Conservation (phyloP, 1,140 invertebrate genomes). For the Leptopilina boulardi region DNA sequence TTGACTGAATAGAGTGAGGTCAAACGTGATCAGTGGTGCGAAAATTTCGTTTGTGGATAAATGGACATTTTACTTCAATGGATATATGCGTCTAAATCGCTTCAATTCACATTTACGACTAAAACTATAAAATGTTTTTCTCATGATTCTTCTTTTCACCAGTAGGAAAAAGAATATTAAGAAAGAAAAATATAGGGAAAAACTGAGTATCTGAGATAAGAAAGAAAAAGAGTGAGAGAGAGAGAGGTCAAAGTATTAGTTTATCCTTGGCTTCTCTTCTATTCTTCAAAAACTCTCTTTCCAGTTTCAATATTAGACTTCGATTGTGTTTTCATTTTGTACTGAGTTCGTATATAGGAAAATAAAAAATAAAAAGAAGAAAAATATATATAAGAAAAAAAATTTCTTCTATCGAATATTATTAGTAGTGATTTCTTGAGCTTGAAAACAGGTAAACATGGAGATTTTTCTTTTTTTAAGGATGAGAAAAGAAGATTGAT, state of each 20-base stretch:
- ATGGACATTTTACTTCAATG: constrained; percentile 6
- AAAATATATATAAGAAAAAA: background rate
- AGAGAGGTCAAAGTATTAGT: background rate
- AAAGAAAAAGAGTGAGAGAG: no score
- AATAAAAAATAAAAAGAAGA: background rate
- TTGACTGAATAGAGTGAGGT: constrained; percentile 23
- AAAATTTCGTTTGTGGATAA: constrained; percentile 29
- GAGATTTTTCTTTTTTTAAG: background rate
- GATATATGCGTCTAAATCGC: background rate
- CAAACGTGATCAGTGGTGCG: constrained; percentile 4
- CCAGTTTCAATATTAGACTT: constrained; percentile 17
- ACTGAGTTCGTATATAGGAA: background rate
- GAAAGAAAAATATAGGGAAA: background rate
- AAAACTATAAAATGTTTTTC: background rate
- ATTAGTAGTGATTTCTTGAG: background rate
- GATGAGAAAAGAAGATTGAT: background rate
- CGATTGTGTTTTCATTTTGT: constrained; percentile 15
- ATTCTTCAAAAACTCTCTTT: constrained; percentile 9
- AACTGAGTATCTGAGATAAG: background rate
- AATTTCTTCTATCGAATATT: constrained; percentile 6
- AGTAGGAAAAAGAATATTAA: background rate
- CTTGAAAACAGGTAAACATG: background rate
- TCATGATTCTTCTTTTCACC: background rate
- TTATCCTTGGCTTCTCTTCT: background rate
- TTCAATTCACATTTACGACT: background rate